These are phyloP conservation scores for Polydrusus tereticollis DNA, from an alignment of 2,888 invertebrate species.

Conservation along the genomic window DNA sequence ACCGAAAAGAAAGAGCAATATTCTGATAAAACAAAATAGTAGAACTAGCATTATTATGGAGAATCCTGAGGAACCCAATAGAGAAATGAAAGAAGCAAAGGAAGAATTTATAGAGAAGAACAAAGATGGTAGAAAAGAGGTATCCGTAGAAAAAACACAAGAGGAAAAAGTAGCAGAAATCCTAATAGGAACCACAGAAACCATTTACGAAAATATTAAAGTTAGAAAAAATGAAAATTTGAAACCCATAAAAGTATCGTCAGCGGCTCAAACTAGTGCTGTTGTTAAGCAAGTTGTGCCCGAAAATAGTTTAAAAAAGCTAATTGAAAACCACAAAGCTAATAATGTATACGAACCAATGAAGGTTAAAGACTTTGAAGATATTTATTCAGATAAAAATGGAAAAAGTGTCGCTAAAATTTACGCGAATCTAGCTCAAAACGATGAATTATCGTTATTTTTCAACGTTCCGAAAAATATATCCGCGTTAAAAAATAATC, in stretches of 20 bases:
- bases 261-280: slow-evolving; percentile 72
- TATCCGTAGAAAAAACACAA: slow-evolving; percentile 50
- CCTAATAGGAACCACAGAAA: slow-evolving; percentile 64
- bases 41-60: slow-evolving; percentile 63
- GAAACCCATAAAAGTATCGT: slow-evolving; percentile 70
- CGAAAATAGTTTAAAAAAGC: slow-evolving; percentile 48
- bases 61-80: slow-evolving; percentile 57
- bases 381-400: slow-evolving; percentile 66
- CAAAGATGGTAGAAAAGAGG: background rate
- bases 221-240: slow-evolving; percentile 61
- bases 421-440: slow-evolving; percentile 68
- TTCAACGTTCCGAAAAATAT: slow-evolving; percentile 65
- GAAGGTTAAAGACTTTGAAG: slow-evolving; percentile 71
- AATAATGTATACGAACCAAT: slow-evolving; percentile 68
- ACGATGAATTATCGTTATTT: slow-evolving; percentile 63
- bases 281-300: slow-evolving; percentile 66
- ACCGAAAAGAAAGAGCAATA: slow-evolving; percentile 70
- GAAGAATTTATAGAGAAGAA: slow-evolving; percentile 20
- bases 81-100: slow-evolving; percentile 44
- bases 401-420: slow-evolving; percentile 61
- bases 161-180: slow-evolving; percentile 63
- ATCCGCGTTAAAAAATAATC: slow-evolving; percentile 56
- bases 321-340: slow-evolving; percentile 51
- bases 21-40: slow-evolving; percentile 58
- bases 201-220: slow-evolving; percentile 68